These are phyloP conservation scores for Threskiornis aethiopicus DNA, from an alignment of 2,797 vertebrate genomes.

Conservation along the genomic window DNA sequence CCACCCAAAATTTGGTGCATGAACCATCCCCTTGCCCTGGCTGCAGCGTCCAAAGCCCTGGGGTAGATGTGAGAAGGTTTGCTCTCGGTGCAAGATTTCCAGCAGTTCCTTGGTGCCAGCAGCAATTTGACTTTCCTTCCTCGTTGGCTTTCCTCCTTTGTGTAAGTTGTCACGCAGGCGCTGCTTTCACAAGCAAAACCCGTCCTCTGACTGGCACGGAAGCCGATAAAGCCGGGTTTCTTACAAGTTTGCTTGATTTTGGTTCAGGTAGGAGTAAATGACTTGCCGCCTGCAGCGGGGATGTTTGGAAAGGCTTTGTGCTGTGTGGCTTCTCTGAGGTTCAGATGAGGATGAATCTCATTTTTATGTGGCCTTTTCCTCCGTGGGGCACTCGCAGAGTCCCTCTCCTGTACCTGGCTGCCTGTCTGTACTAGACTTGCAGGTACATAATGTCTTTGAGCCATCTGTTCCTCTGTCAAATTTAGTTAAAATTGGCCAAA, in stretches of 20 bases:
- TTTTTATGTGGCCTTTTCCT: constrained; percentile 45
- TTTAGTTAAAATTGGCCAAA: constrained; percentile 58
- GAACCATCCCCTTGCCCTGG: rapidly evolving
- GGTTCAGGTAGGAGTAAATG: constrained; percentile 41
- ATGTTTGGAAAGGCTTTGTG: background rate
- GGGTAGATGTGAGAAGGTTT: background rate
- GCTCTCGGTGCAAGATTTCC: background rate
- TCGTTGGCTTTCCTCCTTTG: background rate
- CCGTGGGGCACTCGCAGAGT: background rate
- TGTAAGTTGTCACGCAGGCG: background rate
- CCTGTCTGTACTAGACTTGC: constrained; percentile 16
- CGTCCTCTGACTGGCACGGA: background rate
- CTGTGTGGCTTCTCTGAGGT: constrained; percentile 5
- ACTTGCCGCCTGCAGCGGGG: background rate
- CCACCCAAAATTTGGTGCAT: background rate
- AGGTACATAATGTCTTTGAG: constrained; percentile 65
- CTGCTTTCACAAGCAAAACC: constrained; percentile 40
- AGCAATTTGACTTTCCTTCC: background rate
- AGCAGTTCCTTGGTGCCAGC: background rate
- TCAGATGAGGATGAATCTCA: constrained; percentile 32
- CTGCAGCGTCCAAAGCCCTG: no score
- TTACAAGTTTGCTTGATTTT: constrained; percentile 38
- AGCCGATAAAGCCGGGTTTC: background rate
- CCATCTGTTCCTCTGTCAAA: constrained; percentile 69
- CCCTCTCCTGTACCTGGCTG: constrained; percentile 59